Conservation (phyloP, 2,888 invertebrate species). For the Nephrotoma flavescens region DNA sequence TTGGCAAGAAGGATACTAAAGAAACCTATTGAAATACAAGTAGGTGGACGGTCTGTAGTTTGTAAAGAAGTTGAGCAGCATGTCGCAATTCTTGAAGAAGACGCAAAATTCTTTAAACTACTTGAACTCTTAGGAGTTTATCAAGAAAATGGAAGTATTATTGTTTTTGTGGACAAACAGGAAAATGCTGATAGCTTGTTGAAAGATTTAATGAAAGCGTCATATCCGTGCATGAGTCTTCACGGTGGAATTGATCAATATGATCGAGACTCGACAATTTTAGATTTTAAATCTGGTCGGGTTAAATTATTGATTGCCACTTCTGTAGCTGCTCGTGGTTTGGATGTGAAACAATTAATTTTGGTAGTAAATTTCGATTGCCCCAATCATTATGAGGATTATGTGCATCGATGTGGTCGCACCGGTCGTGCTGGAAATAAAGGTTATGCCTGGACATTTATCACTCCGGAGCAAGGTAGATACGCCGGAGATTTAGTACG, state of each 20-base stretch:
- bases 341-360: slow-evolving; percentile 97
- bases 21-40: slow-evolving; percentile 93
- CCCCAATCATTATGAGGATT: slow-evolving; percentile 99
- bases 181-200: slow-evolving; percentile 89
- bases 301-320: slow-evolving; percentile 90
- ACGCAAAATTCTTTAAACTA: slow-evolving; percentile 93
- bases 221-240: slow-evolving; percentile 91
- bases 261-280: slow-evolving; percentile 93
- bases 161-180: slow-evolving; percentile 97
- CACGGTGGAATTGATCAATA: slow-evolving; percentile 99
- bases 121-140: slow-evolving; percentile 93
- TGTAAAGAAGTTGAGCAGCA: slow-evolving; percentile 97
- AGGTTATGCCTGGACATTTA: slow-evolving; percentile 93
- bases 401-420: slow-evolving; percentile 91
- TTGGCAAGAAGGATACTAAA: slow-evolving; percentile 83
- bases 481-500: slow-evolving; percentile 87
- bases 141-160: slow-evolving; percentile 79
- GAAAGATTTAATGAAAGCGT: slow-evolving; percentile 90
- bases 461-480: slow-evolving; percentile 85
- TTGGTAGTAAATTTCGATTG: slow-evolving; percentile 98
- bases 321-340: slow-evolving; percentile 92
- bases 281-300: slow-evolving; percentile 93
- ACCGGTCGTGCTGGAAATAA: slow-evolving; percentile 90
- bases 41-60: slow-evolving; percentile 91
- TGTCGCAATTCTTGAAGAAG: slow-evolving; percentile 85